These are phyloP conservation scores for Anagyrus pseudococci DNA, from an alignment of 2,888 invertebrate genomes.

Conservation along the genomic window DNA sequence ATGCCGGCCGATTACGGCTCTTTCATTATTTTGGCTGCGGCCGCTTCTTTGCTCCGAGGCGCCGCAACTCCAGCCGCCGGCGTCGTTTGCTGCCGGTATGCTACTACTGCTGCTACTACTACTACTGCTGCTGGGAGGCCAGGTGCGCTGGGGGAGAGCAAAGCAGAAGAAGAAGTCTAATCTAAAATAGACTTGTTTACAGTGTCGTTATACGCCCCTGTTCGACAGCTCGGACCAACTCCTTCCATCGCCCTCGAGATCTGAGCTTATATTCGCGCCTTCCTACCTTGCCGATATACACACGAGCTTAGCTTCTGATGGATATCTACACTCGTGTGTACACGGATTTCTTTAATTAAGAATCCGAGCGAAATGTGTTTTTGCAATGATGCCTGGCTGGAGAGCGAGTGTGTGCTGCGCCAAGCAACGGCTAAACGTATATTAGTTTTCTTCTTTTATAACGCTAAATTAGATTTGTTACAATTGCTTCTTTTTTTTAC, in stretches of 20 bases:
- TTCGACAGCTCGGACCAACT: background rate
- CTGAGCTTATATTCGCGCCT: too few species aligned
- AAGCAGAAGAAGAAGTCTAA: background rate
- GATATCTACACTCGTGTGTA: slow-evolving; percentile 5
- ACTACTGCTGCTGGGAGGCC: background rate
- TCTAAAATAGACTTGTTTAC: slow-evolving; percentile 38
- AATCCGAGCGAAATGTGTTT: slow-evolving; percentile 4
- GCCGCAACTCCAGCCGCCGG: too few species aligned
- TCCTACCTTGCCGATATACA: too few species aligned
- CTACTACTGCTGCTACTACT: background rate
- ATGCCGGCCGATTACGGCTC: slow-evolving; percentile 21
- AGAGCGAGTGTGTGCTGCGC: background rate
- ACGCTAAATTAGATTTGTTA: too few species aligned
- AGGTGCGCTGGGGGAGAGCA: too few species aligned
- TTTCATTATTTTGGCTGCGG: slow-evolving; percentile 23
- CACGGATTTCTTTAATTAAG: slow-evolving; percentile 22
- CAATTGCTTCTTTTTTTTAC: too few species aligned
- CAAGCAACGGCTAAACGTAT: too few species aligned
- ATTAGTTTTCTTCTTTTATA: too few species aligned
- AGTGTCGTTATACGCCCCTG: slow-evolving; percentile 17
- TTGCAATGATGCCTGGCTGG: slow-evolving; percentile 3
- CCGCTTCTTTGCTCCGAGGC: too few species aligned
- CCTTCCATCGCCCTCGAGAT: too few species aligned
- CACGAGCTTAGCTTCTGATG: background rate
- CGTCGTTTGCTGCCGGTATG: too few species aligned